Conservation (phyloP, 2,888 invertebrate genomes). For the Trichogramma evanescens region DNA sequence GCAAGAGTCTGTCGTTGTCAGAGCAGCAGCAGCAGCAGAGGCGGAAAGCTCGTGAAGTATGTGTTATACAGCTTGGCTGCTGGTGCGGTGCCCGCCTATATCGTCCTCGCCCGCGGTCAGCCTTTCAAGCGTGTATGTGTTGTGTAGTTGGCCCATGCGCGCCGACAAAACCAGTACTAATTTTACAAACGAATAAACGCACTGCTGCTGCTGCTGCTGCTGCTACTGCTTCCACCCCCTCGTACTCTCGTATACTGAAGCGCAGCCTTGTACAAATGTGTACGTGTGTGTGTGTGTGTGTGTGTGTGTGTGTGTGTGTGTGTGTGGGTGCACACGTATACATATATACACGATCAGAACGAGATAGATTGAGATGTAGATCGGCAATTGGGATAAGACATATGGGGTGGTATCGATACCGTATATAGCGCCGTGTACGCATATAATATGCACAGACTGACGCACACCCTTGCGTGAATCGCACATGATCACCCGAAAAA, state of each 20-base stretch:
- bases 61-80: too few relatives aligned
- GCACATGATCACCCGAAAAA: too few relatives aligned
- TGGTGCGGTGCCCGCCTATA: too few relatives aligned
- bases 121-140: too few relatives aligned
- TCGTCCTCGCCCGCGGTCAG: too few relatives aligned
- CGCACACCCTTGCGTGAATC: too few relatives aligned
- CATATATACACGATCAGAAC: constrained; percentile 6
- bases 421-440: too few relatives aligned
- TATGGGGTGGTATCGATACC: constrained; percentile 39
- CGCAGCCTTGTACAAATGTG: constrained; percentile 30
- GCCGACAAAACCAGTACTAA: constrained; percentile 45
- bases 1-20: constrained; percentile 13
- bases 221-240: background rate
- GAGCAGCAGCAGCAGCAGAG: background rate
- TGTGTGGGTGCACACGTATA: background rate
- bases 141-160: constrained; percentile 26
- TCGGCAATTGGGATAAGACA: constrained; percentile 5
- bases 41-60: too few relatives aligned
- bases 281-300: constrained; percentile 3
- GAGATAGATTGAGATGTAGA: constrained; percentile 14
- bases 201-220: background rate
- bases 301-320: constrained; percentile 20
- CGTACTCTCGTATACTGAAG: constrained; percentile 6
- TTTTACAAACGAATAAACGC: constrained; percentile 48
- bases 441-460: too few relatives aligned